Evolutionary conservation across 2,113 vertebrate genomes (phyloP).

Genomic region (Oryzias melastigma): DNA sequence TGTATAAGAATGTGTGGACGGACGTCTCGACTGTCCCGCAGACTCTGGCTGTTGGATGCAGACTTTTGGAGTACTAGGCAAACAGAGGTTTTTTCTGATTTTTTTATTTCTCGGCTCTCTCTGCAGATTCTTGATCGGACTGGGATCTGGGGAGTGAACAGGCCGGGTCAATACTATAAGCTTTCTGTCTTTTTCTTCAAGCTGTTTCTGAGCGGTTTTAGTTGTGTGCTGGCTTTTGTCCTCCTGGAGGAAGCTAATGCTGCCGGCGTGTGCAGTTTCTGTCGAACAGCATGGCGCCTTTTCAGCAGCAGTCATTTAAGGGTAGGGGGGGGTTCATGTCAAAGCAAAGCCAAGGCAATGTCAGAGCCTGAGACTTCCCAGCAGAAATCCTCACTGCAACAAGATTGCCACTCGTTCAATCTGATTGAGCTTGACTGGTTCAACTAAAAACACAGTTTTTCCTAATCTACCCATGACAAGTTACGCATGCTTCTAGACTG

Average conservation of each 20-base stretch:
- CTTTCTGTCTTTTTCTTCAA: constrained; percentile 11
- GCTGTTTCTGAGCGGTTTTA: constrained; percentile 10
- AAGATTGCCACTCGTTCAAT: not conserved
- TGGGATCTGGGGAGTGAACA: constrained; percentile 5
- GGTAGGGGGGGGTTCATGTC: not conserved
- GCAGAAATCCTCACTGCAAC: not conserved
- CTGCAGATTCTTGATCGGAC: not conserved
- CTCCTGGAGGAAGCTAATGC: constrained; percentile 4
- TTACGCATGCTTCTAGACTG: no score
- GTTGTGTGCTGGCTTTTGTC: not conserved
- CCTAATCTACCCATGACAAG: no score
- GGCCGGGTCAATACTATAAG: constrained; percentile 20
- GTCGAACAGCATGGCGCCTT: not conserved
- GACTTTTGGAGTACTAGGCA: not conserved
- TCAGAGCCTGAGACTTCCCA: not conserved
- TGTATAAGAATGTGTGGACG: not conserved
- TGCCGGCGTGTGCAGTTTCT: constrained; percentile 1
- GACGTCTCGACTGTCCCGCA: not conserved
- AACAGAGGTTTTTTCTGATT: not conserved
- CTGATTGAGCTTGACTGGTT: no score
- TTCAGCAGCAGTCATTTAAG: constrained; percentile 1
- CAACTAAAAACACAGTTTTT: no score
- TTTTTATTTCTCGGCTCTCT: not conserved
- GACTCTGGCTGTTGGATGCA: not conserved
- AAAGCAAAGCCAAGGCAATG: constrained; percentile 1